phyloP scores from a whole-genome alignment of 2,888 invertebrate species.

The Caprella mutica region DNA sequence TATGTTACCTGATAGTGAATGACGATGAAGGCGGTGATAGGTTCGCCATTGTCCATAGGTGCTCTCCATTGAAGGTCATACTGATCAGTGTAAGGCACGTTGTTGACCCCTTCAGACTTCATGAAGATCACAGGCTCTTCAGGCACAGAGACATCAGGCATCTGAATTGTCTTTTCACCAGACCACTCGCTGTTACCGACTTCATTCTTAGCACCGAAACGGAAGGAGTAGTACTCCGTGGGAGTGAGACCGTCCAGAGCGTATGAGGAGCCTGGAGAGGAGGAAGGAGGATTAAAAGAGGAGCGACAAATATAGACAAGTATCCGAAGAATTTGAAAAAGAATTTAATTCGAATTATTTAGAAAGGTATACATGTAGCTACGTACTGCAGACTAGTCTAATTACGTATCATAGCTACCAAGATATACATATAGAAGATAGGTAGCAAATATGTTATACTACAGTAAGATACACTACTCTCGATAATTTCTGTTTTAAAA shows the following conservation, averaged over 20 bases:
- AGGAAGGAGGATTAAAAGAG: neutral
- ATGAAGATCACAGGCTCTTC: slow-evolving; percentile 55
- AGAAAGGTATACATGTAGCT: neutral
- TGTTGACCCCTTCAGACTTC: slow-evolving; percentile 45
- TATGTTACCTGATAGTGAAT: slow-evolving; percentile 64
- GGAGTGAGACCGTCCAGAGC: slow-evolving; percentile 26
- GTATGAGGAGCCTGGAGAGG: slow-evolving; percentile 21
- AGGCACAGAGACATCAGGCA: slow-evolving; percentile 64
- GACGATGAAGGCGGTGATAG: slow-evolving; percentile 68
- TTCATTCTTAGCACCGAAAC: slow-evolving; percentile 72
- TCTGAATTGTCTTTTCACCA: slow-evolving; percentile 45
- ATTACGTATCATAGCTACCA: too few species aligned
- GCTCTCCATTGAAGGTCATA: slow-evolving; percentile 73
- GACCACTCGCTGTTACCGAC: slow-evolving; percentile 70
- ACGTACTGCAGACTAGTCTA: too few species aligned
- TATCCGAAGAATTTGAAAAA: neutral
- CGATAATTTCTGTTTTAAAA: too few species aligned
- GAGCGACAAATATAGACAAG: neutral
- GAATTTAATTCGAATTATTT: neutral
- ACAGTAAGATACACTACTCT: too few species aligned
- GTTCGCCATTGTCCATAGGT: slow-evolving; percentile 79
- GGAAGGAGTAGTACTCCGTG: slow-evolving; percentile 20
- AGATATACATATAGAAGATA: too few species aligned
- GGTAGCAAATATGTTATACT: too few species aligned
- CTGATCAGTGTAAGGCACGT: slow-evolving; percentile 59